Evolutionary conservation across 2,113 vertebrate species (phyloP).

Genomic region (Hyaena hyaena): DNA sequence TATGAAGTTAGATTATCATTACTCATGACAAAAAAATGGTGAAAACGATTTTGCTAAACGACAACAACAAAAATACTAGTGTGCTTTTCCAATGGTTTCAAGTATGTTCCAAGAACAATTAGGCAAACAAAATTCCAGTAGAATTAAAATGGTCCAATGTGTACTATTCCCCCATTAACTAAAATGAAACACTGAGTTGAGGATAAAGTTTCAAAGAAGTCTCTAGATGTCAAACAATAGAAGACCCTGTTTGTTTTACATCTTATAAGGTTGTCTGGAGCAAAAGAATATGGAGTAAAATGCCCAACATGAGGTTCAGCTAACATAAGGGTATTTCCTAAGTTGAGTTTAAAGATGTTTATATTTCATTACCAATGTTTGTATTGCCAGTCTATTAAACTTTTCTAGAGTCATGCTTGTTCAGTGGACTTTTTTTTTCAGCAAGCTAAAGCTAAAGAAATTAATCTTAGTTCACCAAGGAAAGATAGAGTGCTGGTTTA

Average conservation of each 20-base stretch:
- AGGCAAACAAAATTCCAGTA: conserved; percentile 38
- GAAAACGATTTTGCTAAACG: neutral
- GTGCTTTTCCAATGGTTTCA: conserved; percentile 49
- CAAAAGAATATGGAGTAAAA: neutral
- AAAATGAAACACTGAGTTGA: neutral
- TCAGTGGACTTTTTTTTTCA: neutral
- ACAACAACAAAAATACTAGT: neutral
- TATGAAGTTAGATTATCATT: conserved; percentile 64
- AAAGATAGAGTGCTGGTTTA: neutral
- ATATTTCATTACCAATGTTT: conserved; percentile 16
- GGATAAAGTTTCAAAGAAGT: neutral
- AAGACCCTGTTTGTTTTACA: neutral
- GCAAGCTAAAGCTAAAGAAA: conserved; percentile 25
- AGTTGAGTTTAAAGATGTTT: neutral
- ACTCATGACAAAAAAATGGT: conserved; percentile 58
- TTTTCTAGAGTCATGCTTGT: neutral
- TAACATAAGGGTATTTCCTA: neutral
- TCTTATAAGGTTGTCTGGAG: neutral
- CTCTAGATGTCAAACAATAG: neutral
- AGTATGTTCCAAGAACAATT: neutral
- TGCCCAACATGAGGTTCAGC: fast-evolving
- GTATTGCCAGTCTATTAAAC: neutral
- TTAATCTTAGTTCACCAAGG: neutral
- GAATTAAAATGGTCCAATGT: neutral
- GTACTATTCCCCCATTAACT: conserved; percentile 39